Conservation (phyloP, 2,888 invertebrate species). For the Calliopum simillimum region DNA sequence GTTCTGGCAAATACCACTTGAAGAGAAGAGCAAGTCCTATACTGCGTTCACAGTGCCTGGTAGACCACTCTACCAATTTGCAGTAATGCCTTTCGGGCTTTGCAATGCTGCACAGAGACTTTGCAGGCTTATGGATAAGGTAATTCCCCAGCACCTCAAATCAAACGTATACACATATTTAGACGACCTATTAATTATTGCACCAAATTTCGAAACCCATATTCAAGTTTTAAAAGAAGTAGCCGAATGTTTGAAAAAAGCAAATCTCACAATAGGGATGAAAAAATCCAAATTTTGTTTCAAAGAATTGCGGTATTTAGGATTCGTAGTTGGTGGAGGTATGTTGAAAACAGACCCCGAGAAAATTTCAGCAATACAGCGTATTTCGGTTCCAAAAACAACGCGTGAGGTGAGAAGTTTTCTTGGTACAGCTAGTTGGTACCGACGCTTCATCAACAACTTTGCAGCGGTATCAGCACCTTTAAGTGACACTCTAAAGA, state of each 20-base stretch:
- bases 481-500: slow-evolving; percentile 26
- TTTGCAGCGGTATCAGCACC: slow-evolving; percentile 20
- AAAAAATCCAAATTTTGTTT: too few species aligned
- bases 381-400: slow-evolving; percentile 22
- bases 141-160: slow-evolving; percentile 41
- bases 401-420: slow-evolving; percentile 20
- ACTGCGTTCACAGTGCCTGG: slow-evolving; percentile 41
- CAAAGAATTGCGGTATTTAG: slow-evolving; percentile 30
- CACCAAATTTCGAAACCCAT: slow-evolving; percentile 36
- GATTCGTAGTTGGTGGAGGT: slow-evolving; percentile 32
- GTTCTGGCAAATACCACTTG: slow-evolving; percentile 36
- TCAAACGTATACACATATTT: slow-evolving; percentile 40
- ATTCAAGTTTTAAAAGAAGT: slow-evolving; percentile 18
- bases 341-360: slow-evolving; percentile 29
- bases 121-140: slow-evolving; percentile 47
- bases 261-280: slow-evolving; percentile 40
- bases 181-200: slow-evolving; percentile 39
- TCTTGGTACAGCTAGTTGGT: slow-evolving; percentile 28
- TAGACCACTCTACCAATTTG: slow-evolving; percentile 39
- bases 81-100: slow-evolving; percentile 39
- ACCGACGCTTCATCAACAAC: slow-evolving; percentile 13
- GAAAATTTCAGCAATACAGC: slow-evolving; percentile 27
- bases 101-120: slow-evolving; percentile 41
- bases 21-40: slow-evolving; percentile 23
- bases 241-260: slow-evolving; percentile 27